Conservation (phyloP, 1,140 invertebrate genomes). For the Caenorhabditis elegans region WBcel235 BX284603.4:6224501-6225000, state of each 20-base stretch:
- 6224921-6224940: no score
- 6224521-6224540: no score
- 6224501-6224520: no score
- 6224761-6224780: slow-evolving; percentile 58
- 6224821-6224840: slow-evolving; percentile 53
- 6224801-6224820: slow-evolving; percentile 55
- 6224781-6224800: slow-evolving; percentile 59
- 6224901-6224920: no score
- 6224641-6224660: slow-evolving; percentile 36
- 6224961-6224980: slow-evolving; percentile 46
- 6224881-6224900: not conserved
- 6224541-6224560: no score
- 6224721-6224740: not conserved
- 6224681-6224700: slow-evolving; percentile 40
- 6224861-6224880: not conserved
- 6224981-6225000: slow-evolving; percentile 58
- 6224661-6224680: slow-evolving; percentile 25
- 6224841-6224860: slow-evolving; percentile 62
- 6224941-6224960: not conserved
- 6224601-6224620: no score
- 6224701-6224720: not conserved
- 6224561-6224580: no score
- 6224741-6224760: slow-evolving; percentile 56
- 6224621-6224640: slow-evolving; percentile 27
- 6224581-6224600: not conserved